Evolutionary conservation across 1,140 invertebrate genomes (phyloP), one percentile per base, ranked within the genome.

Genomic region (Solenopsis fugax): DNA sequence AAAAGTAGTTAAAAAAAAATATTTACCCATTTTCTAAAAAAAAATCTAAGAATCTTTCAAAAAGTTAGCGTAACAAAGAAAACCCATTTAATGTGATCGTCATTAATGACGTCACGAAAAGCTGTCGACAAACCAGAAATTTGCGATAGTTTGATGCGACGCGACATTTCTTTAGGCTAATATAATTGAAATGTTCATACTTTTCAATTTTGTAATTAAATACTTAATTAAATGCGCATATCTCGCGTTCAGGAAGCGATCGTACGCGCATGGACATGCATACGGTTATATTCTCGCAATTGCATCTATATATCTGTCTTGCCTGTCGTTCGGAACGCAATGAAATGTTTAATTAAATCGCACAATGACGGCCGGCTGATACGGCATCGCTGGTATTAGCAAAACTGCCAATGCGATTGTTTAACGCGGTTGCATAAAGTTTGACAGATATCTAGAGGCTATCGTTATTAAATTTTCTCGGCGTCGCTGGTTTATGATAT

Each of bases 311-410:
- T 60, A 80, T 54, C 73, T 87, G 65, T 81, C 41, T 89, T 90
- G 85, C 45, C 76, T 75, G 71, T 84, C 85, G 69, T 73, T 76
- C 7, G 34, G n/a, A 65, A 65, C 37, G 77, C 58, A 48, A 89
- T 78, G 78, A 84, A 58, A 82, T 81, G 80, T 89, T 89, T 90
- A 90, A 90, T 90, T 90, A 90, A 89, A 89, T 64, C 72, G 45
- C 9, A 75, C 18, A 72, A 50, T 71, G 71, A 87, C 62, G 29
- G 72, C 41, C 54, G 24, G 24, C n/a, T 76, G 88, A 89, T 87
- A 13, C 41, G 12, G 45, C 48, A 58, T 72, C 41, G 58, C 24
- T n/a, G 48, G 78, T 69, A 89, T 87, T 89, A 89, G 72, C 37
- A 78, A 85, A 87, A 60, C 89, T 87, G 78, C 75, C 85, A 73